Percentiles rank a stretch among this genome's conserved stretches.
These are phyloP conservation scores for Rafetus swinhoei DNA, from an alignment of 2,113 vertebrate species.

Conservation along the genomic window DNA sequence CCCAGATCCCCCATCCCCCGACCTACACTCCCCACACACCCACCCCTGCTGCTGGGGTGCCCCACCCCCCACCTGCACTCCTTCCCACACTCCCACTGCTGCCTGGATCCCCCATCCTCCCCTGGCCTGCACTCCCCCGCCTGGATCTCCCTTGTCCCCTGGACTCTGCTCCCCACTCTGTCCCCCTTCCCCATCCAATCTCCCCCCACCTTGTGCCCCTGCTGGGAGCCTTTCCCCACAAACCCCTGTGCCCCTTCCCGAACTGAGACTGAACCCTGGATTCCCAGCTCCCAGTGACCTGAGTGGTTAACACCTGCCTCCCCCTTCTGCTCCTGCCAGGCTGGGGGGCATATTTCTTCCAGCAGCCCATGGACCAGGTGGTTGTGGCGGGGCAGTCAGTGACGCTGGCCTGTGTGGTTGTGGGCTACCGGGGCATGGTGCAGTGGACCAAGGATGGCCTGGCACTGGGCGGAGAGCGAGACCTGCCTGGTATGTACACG, in stretches of 20 bases:
- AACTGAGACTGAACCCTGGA: background rate
- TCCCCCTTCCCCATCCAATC: no score
- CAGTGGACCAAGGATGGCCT: constrained; percentile 95
- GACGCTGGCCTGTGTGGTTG: constrained; percentile 87
- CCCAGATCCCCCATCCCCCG: background rate
- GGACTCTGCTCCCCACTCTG: background rate
- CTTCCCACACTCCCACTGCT: background rate
- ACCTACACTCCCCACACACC: background rate
- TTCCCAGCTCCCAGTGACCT: background rate
- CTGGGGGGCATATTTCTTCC: constrained; percentile 87
- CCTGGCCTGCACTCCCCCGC: background rate
- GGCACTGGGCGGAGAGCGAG: constrained; percentile 90
- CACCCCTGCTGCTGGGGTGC: background rate
- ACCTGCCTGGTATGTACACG: constrained; percentile 85
- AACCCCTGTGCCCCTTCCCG: background rate
- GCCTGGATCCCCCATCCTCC: background rate
- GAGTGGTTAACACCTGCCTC: background rate
- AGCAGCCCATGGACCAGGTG: constrained; percentile 90
- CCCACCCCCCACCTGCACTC: background rate
- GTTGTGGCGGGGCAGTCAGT: constrained; percentile 86
- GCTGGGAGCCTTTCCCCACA: background rate
- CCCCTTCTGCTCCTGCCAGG: constrained; percentile 54
- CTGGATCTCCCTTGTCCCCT: background rate
- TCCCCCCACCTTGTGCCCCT: background rate
- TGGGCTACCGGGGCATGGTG: constrained; percentile 90